Evolutionary conservation across 2,797 vertebrate genomes (phyloP).

Genomic region (Limnodromus scolopaceus): DNA sequence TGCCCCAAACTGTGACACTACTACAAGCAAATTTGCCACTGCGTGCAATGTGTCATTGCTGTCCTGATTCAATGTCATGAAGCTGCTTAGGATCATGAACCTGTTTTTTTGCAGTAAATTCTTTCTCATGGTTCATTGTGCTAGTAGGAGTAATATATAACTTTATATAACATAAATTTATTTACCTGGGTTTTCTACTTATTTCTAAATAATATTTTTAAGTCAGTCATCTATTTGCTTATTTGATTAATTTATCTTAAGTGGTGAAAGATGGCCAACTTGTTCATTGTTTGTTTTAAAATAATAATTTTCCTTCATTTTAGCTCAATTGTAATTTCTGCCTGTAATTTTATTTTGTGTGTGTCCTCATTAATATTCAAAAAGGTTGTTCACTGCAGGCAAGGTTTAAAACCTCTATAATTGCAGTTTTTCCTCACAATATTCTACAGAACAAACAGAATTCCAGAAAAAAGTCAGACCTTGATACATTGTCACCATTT

Average conservation of each 20-base stretch:
- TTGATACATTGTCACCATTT: not conserved
- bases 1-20: not conserved
- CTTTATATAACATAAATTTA: not conserved
- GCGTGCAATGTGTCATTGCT: not conserved
- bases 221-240: not conserved
- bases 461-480: not conserved
- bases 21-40: not conserved
- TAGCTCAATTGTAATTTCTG: not conserved
- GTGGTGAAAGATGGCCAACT: not conserved
- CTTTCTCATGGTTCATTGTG: not conserved
- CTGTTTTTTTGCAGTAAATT: not conserved
- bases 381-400: slow-evolving; percentile 18
- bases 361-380: slow-evolving; percentile 18
- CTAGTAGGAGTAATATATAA: not conserved
- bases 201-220: not conserved
- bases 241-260: not conserved
- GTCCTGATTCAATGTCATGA: not conserved
- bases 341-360: not conserved
- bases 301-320: not conserved
- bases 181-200: not conserved
- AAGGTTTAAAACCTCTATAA: not conserved
- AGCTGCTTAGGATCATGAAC: not conserved
- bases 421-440: slow-evolving; percentile 16
- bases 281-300: not conserved
- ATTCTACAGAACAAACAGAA: not conserved